Evolutionary conservation across 2,888 invertebrate genomes (phyloP), one percentile per base, ranked within the genome.

Genomic region (Cheilosia impressa): DNA sequence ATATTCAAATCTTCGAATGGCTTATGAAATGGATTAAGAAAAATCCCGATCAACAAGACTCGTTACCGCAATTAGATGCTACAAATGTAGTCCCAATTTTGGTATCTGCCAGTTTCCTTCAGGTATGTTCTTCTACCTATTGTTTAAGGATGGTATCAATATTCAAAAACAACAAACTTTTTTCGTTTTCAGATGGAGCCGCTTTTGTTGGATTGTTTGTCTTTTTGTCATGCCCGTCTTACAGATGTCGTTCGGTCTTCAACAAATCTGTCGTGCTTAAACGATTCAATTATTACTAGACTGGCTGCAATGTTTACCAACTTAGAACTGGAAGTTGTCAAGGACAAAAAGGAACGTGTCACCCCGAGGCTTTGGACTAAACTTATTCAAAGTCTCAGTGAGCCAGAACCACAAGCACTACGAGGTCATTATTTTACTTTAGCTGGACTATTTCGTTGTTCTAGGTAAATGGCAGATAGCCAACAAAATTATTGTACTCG

Each of bases 1-100:
- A 99, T 92, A 96, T 99, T 76, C 94, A 96, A 91, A 98, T 98
- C 84, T 99, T 99, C 92, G 98, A 98, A 89, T 98, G 98, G 98
- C 93, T 99, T 68, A 98, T 98, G 96, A 95, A 96, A 87, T 98
- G 98, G 97, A 97, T 98, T n/a, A 97, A 98, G 91, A 94, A 95
- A 38, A 96, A 96, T 88, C 93, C 94, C 0, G 93, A 94, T 80
- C 38, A 89, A 78, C 47, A 78, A 66, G 72, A 81, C 10, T 84
- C 58, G 15, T n/a, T 62, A 19, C 96, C 97, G 0, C 91, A 93
- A 53, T 92, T 96, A 53, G 97, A 98, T 90, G 94, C 96, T 0
- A 95, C 94, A 89, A 98, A 97, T 91, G 98, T 98, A 1, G 95
- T 98, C 69, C 98, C 98, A 0, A 96, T 99, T 68, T 93, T 98